Evolutionary conservation across 2,113 vertebrate genomes (phyloP).

Genomic region (Microcebus jonahi): DNA sequence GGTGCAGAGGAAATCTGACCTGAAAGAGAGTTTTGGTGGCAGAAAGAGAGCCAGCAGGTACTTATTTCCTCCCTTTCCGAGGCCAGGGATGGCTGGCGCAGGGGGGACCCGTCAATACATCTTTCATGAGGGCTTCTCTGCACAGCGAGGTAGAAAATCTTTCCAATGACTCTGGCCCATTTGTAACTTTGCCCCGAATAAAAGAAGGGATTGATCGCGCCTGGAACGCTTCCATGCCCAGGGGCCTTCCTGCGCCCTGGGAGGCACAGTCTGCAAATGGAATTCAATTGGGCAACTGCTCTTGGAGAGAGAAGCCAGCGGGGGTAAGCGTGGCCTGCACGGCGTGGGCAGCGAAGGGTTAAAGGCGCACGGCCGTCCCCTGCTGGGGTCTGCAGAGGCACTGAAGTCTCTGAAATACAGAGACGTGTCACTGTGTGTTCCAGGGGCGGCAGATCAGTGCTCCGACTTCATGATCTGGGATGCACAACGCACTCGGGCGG

Average conservation of each 20-base stretch:
- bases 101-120: slow-evolving; percentile 27
- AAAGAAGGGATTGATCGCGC: slow-evolving; percentile 62
- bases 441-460: too few relatives aligned
- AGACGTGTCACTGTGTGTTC: not conserved
- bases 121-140: slow-evolving; percentile 59
- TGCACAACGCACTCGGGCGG: accelerated
- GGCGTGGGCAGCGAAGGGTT: not conserved
- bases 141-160: slow-evolving; percentile 52
- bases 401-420: not conserved
- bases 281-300: not conserved
- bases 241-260: not conserved
- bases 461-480: too few relatives aligned
- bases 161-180: slow-evolving; percentile 5
- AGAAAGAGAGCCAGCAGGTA: not conserved
- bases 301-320: not conserved
- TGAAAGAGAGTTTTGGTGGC: slow-evolving; percentile 34
- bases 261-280: not conserved
- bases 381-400: not conserved
- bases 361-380: not conserved
- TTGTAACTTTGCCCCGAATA: slow-evolving; percentile 56
- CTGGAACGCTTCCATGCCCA: not conserved
- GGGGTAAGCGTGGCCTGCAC: not conserved
- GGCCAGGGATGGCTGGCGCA: slow-evolving; percentile 1
- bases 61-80: slow-evolving; percentile 23
- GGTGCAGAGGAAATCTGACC: slow-evolving; percentile 46